Percentiles rank a stretch among this genome's conserved stretches.
These are phyloP conservation scores for Perognathus longimembris DNA, from an alignment of 2,113 vertebrate genomes.

Conservation along the genomic window DNA sequence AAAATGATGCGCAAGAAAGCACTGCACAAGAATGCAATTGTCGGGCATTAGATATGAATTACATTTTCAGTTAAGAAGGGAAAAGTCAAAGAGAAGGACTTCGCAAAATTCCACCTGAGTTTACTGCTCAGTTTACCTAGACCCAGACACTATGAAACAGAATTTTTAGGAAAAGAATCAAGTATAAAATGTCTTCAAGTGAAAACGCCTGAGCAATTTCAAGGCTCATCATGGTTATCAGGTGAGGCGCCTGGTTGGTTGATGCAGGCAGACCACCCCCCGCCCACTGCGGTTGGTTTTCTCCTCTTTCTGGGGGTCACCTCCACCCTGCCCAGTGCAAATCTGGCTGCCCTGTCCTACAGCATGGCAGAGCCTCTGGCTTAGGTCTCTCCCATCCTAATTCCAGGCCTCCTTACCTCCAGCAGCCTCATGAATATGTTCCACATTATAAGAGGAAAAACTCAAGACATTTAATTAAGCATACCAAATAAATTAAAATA, in stretches of 20 bases:
- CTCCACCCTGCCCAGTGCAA: background rate
- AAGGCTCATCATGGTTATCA: background rate
- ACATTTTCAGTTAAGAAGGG: constrained; percentile 1
- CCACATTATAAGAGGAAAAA: constrained; percentile 8
- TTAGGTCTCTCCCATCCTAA: background rate
- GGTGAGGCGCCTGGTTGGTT: background rate
- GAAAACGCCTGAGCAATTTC: background rate
- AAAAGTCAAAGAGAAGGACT: background rate
- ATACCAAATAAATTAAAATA: background rate
- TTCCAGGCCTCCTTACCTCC: background rate
- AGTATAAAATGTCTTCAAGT: background rate
- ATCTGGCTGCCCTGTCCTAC: background rate
- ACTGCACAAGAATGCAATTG: background rate
- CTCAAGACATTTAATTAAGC: background rate
- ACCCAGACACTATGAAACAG: too few relatives aligned
- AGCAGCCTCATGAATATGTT: background rate
- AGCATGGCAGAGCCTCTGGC: background rate
- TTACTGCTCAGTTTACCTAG: background rate
- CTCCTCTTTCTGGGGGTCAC: background rate
- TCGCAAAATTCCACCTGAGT: background rate
- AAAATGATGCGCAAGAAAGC: background rate
- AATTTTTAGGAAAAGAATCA: background rate
- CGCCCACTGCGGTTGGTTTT: background rate
- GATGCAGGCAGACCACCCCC: background rate
- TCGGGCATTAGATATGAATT: background rate